These are phyloP conservation scores for Drosophila nigrodunni DNA, from an alignment of 1,140 invertebrate species.

Conservation along the genomic window DNA sequence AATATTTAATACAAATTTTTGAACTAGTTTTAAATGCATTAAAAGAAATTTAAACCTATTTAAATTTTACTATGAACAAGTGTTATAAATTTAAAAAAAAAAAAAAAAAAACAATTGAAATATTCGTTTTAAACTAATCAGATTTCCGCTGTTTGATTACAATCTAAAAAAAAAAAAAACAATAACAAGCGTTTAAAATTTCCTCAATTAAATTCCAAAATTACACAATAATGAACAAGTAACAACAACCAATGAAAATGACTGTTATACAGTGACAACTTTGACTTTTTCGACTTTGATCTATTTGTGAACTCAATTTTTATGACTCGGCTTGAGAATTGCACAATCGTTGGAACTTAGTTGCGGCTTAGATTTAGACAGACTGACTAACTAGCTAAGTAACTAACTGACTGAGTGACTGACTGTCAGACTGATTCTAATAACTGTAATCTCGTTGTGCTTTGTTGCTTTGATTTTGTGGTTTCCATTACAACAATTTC, in stretches of 20 bases:
- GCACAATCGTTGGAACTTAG: not conserved
- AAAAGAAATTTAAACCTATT: no score
- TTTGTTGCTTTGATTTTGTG: not conserved
- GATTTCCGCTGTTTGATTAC: no score
- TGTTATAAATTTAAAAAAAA: no score
- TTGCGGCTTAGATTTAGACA: not conserved
- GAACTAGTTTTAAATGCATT: no score
- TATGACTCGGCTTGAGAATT: not conserved
- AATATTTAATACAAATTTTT: no score
- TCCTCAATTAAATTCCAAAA: not conserved
- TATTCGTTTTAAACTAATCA: no score
- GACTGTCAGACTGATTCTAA: constrained; percentile 1
- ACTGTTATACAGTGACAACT: not conserved
- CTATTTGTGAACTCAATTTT: not conserved
- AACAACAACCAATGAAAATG: not conserved
- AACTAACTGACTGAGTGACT: no score
- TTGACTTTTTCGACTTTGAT: not conserved
- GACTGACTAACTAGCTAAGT: no score
- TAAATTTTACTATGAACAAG: no score
- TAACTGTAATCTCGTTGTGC: constrained; percentile 11
- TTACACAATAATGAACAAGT: not conserved
- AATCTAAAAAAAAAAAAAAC: no score
- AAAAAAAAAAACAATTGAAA: no score
- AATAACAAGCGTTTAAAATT: no score
- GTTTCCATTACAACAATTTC: constrained; percentile 10